Percentiles rank a stretch among this genome's conserved stretches.
These are phyloP conservation scores for Momotus momota DNA, from an alignment of 2,797 vertebrate species.

Conservation along the genomic window DNA sequence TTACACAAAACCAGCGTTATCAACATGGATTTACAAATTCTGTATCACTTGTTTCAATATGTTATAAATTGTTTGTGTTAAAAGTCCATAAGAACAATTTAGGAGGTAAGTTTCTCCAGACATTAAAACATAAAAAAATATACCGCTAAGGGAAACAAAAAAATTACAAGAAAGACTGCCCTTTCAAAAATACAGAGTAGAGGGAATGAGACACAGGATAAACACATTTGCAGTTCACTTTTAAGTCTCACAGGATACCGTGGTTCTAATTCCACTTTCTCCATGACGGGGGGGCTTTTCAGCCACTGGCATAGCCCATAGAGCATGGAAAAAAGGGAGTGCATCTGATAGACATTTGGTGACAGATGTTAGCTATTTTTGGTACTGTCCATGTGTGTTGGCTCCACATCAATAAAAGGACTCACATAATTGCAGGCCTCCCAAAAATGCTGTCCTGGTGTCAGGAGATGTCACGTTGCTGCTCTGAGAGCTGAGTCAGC, in stretches of 20 bases:
- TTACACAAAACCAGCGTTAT: not conserved
- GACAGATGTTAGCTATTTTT: not conserved
- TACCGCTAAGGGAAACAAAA: slow-evolving; percentile 50
- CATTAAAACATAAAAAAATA: slow-evolving; percentile 47
- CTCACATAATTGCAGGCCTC: not conserved
- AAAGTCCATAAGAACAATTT: slow-evolving; percentile 64
- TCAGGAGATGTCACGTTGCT: not conserved
- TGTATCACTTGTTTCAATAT: slow-evolving; percentile 55
- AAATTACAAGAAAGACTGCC: slow-evolving; percentile 5
- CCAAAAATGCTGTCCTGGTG: not conserved
- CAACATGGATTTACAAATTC: slow-evolving; percentile 48
- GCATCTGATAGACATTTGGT: not conserved
- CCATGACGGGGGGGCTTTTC: slow-evolving; percentile 33
- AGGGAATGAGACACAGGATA: not conserved
- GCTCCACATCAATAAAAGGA: not conserved
- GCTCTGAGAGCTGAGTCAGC: not conserved
- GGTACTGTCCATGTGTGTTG: not conserved
- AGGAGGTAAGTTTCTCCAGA: slow-evolving; percentile 34
- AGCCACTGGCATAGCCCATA: not conserved
- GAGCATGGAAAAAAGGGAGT: not conserved
- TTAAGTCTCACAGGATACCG: slow-evolving; percentile 18
- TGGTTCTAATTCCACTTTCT: slow-evolving; percentile 40
- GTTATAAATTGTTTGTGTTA: slow-evolving; percentile 72
- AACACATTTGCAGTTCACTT: slow-evolving; percentile 32
- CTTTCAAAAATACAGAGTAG: not conserved